These are phyloP conservation scores for Hemiscyllium ocellatum DNA, from an alignment of 2,113 vertebrate genomes.

Conservation along the genomic window DNA sequence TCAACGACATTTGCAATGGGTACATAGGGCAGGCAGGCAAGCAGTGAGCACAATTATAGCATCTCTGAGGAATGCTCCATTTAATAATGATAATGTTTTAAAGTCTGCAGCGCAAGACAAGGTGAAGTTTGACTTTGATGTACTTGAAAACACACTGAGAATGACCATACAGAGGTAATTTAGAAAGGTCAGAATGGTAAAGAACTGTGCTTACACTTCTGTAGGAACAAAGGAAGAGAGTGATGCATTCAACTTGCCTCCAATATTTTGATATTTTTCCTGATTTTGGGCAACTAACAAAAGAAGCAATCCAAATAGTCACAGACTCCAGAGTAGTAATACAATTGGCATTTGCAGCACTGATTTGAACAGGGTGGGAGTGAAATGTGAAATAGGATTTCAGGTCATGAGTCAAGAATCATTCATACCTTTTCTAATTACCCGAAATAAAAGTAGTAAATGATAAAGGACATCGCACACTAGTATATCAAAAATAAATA, in stretches of 20 bases:
- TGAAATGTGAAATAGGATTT: neutral
- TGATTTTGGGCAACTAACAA: neutral
- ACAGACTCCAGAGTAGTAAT: neutral
- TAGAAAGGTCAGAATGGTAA: neutral
- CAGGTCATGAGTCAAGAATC: neutral
- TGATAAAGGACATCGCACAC: neutral
- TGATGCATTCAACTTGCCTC: neutral
- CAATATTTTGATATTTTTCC: neutral
- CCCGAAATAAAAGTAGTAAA: neutral
- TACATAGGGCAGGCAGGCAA: neutral
- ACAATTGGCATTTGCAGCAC: neutral
- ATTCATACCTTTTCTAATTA: neutral
- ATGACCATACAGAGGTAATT: neutral
- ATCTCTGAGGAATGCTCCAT: neutral
- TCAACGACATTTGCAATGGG: neutral
- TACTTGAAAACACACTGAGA: neutral
- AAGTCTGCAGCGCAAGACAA: neutral
- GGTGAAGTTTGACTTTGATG: neutral
- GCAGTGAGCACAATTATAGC: neutral
- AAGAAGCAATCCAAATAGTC: neutral
- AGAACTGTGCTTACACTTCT: neutral
- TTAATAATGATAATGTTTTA: neutral
- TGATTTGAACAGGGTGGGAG: neutral
- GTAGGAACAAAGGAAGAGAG: neutral
- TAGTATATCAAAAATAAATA: neutral